Evolutionary conservation across 2,797 vertebrate genomes (phyloP), one percentile per base, ranked within the genome.

Genomic region (Rhynchonycteris naso): DNA sequence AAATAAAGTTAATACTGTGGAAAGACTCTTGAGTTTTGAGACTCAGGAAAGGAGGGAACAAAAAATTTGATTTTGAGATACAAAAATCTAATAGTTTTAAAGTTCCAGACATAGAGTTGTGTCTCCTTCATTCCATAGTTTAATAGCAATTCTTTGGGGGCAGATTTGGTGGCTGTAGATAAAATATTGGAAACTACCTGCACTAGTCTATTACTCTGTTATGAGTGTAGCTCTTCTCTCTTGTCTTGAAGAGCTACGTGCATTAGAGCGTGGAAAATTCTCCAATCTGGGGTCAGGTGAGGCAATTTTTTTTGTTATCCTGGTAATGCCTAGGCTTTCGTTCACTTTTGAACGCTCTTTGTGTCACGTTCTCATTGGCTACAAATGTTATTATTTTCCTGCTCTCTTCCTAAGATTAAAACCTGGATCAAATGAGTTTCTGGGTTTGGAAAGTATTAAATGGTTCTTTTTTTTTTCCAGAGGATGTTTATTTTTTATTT

Each of bases 381-480:
- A 92, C 85, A 88, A 90, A n/a, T 88, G n/a, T 65, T 80, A 85
- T n/a, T 81, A 86, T 93, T 94, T 95, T 18, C 28, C 52, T 84
- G 11, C n/a, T 85, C 28, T 83, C 38, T 75, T 85, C 19, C 28
- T 59, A 81, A 24, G 38, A 58, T 38, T 91, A 28, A 88, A 76
- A 59, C 2, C 12, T 92, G 50, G 43, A 81, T 76, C 47, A 68
- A 68, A 90, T 33, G 43, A 94, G 35, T 81, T 93, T 58, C 66
- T 91, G 68, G 71, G 43, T 69, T 93, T 63, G 7, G 33, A 87
- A 74, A 92, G 38, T 81, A 76, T 80, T 92, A 78, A 83, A 47
- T 66, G 38, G 11, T 92, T 94, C 54, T 88, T 87, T n/a, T n/a
- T n/a, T n/a, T n/a, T n/a, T n/a, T n/a, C n/a, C n/a, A n/a, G n/a